These are phyloP conservation scores for Lutjanus erythropterus DNA, from an alignment of 2,113 vertebrate species.

Conservation along the genomic window DNA sequence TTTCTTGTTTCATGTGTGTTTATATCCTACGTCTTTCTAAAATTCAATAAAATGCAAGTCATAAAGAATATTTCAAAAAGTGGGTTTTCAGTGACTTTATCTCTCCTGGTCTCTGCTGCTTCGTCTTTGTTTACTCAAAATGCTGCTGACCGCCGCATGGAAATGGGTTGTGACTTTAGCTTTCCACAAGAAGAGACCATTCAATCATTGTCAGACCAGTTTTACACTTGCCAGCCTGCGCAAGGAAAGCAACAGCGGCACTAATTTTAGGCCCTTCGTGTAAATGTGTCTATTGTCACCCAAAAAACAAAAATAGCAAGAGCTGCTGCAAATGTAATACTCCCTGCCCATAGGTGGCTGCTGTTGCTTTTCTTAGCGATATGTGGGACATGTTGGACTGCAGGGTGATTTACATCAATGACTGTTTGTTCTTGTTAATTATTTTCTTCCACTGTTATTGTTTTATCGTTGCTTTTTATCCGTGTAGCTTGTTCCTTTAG, in stretches of 20 bases:
- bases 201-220: constrained; percentile 16
- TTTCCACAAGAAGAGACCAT: not conserved
- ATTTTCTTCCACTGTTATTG: not conserved
- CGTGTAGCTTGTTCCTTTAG: not conserved
- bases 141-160: not conserved
- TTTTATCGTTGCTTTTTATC: not conserved
- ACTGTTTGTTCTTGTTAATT: not conserved
- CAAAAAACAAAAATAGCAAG: not conserved
- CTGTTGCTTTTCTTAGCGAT: not conserved
- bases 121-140: not conserved
- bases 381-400: not conserved
- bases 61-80: no score
- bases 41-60: no score
- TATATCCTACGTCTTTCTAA: no score
- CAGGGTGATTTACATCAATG: not conserved
- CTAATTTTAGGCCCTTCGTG: not conserved
- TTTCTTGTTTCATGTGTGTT: no score
- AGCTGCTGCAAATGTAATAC: not conserved
- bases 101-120: not conserved
- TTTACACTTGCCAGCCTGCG: not conserved
- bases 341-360: not conserved
- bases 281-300: not conserved
- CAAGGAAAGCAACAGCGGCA: not conserved
- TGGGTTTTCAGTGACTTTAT: not conserved
- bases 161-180: not conserved